Conservation (phyloP, 2,113 vertebrate species). For the Sander lucioperca region DNA sequence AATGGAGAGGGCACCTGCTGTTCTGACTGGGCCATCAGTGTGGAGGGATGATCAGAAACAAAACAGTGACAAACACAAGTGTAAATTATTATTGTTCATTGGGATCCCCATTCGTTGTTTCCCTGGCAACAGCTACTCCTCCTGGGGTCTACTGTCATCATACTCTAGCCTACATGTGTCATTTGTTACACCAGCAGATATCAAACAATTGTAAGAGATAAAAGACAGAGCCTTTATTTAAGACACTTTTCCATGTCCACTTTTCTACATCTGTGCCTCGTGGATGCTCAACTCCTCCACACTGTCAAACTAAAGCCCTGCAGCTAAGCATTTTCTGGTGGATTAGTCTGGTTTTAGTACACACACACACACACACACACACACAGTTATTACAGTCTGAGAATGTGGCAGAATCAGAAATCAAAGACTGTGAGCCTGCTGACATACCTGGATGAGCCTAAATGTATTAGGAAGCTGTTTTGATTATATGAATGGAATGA, state of each 20-base stretch:
- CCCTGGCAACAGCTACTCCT: neutral
- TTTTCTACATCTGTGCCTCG: constrained; percentile 6
- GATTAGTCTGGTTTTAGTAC: constrained; percentile 52
- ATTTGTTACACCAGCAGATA: neutral
- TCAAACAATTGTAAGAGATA: neutral
- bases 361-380: constrained; percentile 17
- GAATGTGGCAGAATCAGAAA: constrained; percentile 45
- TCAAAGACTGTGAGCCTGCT: constrained; percentile 27
- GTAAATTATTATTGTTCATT: constrained; percentile 16
- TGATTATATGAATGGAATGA: constrained; percentile 48
- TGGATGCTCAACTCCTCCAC: constrained; percentile 46
- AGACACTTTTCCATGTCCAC: constrained; percentile 10
- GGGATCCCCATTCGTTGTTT: neutral
- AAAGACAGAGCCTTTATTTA: constrained; percentile 12
- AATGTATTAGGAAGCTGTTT: constrained; percentile 54
- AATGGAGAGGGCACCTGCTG: constrained; percentile 68
- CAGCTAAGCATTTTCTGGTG: constrained; percentile 38
- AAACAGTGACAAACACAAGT: constrained; percentile 13
- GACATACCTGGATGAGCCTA: constrained; percentile 46
- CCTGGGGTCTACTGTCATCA: neutral
- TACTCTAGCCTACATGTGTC: neutral
- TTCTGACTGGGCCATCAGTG: constrained; percentile 2
- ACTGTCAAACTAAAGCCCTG: constrained; percentile 27
- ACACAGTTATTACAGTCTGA: constrained; percentile 26
- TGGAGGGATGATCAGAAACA: constrained; percentile 30